A percentile compares a stretch with the other conserved stretches of the same genome.
These are phyloP conservation scores for Ophraella communa DNA, from an alignment of 2,888 invertebrate species.

Conservation along the genomic window DNA sequence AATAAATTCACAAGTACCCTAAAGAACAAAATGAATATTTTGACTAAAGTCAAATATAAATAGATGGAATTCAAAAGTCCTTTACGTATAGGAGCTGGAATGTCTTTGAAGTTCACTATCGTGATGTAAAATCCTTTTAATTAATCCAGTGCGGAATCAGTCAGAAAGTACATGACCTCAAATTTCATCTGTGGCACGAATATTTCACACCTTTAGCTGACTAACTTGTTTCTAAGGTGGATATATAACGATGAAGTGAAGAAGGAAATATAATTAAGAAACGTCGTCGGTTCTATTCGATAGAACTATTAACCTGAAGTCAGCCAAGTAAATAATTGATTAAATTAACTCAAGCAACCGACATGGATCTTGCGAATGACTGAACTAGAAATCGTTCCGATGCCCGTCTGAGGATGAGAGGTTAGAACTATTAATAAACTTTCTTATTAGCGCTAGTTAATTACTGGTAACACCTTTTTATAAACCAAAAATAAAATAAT, in stretches of 20 bases:
- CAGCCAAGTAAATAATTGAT: constrained; percentile 30
- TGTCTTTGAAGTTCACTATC: constrained; percentile 1
- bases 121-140: constrained; percentile 6
- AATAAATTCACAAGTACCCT: too few species aligned
- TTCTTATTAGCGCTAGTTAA: constrained; percentile 1
- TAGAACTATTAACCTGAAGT: constrained; percentile 30
- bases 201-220: constrained; percentile 8
- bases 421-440: constrained; percentile 16
- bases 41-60: neutral
- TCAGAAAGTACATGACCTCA: constrained; percentile 11
- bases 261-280: constrained; percentile 10
- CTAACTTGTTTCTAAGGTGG: neutral
- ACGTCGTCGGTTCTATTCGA: constrained; percentile 21
- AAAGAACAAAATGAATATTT: neutral
- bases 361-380: constrained; percentile 19
- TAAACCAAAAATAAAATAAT: too few species aligned
- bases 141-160: constrained; percentile 2
- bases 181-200: constrained; percentile 10
- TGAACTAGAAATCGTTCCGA: constrained; percentile 15
- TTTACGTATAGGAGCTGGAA: neutral
- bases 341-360: constrained; percentile 26
- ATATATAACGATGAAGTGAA: constrained; percentile 2
- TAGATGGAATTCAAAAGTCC: neutral
- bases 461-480: neutral
- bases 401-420: neutral